Evolutionary conservation across 2,888 invertebrate genomes (phyloP).

Genomic region (Latrodectus elegans): DNA sequence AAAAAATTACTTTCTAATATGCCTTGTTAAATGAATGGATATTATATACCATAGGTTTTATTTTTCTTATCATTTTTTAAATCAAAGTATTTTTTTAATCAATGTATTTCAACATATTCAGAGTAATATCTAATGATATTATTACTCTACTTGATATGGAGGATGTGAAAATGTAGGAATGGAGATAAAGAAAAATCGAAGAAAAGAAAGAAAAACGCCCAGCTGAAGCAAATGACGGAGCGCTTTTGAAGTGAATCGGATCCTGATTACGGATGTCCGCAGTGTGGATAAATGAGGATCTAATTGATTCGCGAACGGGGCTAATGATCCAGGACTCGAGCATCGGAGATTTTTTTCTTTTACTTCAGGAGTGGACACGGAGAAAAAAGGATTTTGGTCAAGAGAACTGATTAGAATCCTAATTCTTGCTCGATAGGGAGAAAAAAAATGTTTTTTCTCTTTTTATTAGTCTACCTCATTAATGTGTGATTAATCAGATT

Average conservation of each 20-base stretch:
- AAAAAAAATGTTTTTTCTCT: conserved; percentile 4
- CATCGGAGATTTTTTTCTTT: conserved; percentile 18
- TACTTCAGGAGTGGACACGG: conserved; percentile 37
- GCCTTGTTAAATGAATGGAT: no score
- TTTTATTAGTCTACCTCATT: conserved; percentile 35
- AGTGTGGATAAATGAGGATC: conserved; percentile 60
- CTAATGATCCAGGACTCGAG: conserved; percentile 58
- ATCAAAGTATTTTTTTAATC: no score
- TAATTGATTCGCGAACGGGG: conserved; percentile 65
- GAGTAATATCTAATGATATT: background rate
- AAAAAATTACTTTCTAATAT: no score
- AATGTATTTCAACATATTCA: no score
- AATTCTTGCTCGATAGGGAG: conserved; percentile 51
- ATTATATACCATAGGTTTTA: no score
- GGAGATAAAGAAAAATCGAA: background rate
- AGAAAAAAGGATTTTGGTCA: conserved; percentile 47
- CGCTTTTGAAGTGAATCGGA: conserved; percentile 38
- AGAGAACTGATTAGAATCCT: conserved; percentile 62
- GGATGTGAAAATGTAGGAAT: background rate
- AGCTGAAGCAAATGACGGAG: conserved; percentile 43
- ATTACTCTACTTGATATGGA: background rate
- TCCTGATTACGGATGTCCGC: conserved; percentile 50
- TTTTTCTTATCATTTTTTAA: no score
- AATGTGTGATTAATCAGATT: conserved; percentile 64
- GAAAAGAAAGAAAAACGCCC: background rate